Evolutionary conservation across 1,140 invertebrate species (phyloP), one percentile per base, ranked within the genome.

Genomic region (Leptopilina boulardi): DNA sequence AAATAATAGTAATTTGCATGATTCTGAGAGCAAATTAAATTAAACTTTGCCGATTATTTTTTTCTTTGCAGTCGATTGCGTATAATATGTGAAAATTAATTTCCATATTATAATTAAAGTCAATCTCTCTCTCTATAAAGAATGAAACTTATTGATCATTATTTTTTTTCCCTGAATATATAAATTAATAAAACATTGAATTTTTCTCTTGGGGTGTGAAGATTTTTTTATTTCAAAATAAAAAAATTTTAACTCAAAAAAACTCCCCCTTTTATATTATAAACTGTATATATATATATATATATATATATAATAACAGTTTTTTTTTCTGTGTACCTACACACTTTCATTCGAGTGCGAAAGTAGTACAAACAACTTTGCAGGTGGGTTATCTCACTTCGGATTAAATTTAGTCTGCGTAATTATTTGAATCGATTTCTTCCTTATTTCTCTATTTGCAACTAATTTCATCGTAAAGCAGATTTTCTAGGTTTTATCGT

Each of bases 331-430:
- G n/a, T 47, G 5, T 54, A 21, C n/a, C 2, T 51, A 51, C 47
- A 54, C 21, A 66, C 59, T 66, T 66, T 66, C 59, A 66, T 34
- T 66, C 13, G 26, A 66, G 15, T 13, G 23, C 23, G 59, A 66
- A 66, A 66, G 59, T 66, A 66, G 59, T 66, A 66, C 59, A 26
- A 30, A 66, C 59, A 66, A 30, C 59, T 26, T 66, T 66, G n/a
- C 59, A 11, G 11, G 2, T 66, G 18, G 51, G 51, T 13, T 59
- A 59, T 13, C 56, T 59, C 56, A 30, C 59, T 30, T 13, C 3
- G 59, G 26, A 66, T 66, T 66, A 66, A 66, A 66, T 30, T 30
- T 66, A 66, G 59, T 30, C 59, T 18, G 59, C 21, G 59, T 66
- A 66, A 66, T 66, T 66, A 30, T 66, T 30, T 66, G 13, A 66